These are phyloP conservation scores for Heliconius hermathena DNA, from an alignment of 1,140 invertebrate species.

Conservation along the genomic window DNA sequence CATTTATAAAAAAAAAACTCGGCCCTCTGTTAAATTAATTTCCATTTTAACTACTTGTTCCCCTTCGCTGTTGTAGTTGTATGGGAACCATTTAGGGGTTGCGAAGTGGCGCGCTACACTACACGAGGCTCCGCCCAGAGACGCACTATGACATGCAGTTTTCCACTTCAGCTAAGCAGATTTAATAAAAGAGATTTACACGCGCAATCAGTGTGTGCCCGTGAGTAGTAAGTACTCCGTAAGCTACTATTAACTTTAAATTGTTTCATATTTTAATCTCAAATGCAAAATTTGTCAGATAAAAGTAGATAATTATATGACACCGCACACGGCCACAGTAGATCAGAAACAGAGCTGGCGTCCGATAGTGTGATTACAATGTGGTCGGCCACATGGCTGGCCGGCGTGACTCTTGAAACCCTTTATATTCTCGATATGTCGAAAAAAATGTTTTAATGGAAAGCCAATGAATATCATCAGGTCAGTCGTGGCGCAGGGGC, in stretches of 20 bases:
- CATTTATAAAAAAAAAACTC: too few relatives aligned
- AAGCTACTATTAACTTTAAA: not conserved
- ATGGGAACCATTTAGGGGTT: not conserved
- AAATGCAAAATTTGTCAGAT: not conserved
- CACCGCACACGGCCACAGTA: not conserved
- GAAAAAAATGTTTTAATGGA: too few relatives aligned
- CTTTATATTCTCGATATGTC: too few relatives aligned
- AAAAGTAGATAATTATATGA: not conserved
- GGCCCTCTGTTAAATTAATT: too few relatives aligned
- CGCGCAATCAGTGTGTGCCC: not conserved
- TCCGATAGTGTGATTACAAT: constrained; percentile 19
- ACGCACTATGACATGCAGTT: not conserved
- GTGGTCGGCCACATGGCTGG: constrained; percentile 14
- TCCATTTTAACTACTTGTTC: not conserved
- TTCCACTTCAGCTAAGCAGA: not conserved
- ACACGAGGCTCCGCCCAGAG: not conserved
- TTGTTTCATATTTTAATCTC: not conserved
- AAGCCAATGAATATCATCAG: too few relatives aligned
- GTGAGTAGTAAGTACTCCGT: not conserved
- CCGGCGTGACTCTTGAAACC: not conserved
- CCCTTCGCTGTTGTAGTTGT: not conserved
- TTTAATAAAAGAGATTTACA: not conserved
- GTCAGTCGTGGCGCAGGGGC: too few relatives aligned
- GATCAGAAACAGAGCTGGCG: not conserved
- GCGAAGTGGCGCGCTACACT: not conserved